Evolutionary conservation across 2,888 invertebrate species (phyloP).

Genomic region (Deilephila elpenor): DNA sequence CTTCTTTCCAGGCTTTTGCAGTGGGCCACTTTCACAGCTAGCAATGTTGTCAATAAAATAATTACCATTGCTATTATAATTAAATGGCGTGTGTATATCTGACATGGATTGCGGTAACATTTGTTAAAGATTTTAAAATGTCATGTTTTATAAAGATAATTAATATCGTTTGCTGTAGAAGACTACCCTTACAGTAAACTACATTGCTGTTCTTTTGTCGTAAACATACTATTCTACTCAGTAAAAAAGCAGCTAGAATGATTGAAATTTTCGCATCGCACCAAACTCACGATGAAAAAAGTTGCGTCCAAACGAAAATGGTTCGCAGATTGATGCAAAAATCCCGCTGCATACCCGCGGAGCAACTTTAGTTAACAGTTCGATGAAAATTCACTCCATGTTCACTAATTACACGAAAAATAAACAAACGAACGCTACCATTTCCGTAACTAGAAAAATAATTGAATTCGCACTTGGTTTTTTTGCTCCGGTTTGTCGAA

Average conservation of each 20-base stretch:
- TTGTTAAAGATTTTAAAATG: too few species aligned
- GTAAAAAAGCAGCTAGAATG: not conserved
- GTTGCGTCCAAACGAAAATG: conserved; percentile 30
- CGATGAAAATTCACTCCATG: conserved; percentile 38
- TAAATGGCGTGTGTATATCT: too few species aligned
- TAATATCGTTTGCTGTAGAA: too few species aligned
- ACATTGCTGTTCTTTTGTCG: too few species aligned
- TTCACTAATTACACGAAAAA: conserved; percentile 52
- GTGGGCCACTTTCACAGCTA: too few species aligned
- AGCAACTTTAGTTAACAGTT: conserved; percentile 31
- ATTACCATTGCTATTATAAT: too few species aligned
- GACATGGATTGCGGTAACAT: too few species aligned
- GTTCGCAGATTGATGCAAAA: conserved; percentile 9
- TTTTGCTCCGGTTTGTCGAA: not conserved
- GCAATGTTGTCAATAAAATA: too few species aligned
- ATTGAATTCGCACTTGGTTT: not conserved
- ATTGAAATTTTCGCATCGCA: conserved; percentile 6
- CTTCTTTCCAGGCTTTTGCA: too few species aligned
- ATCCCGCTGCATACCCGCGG: not conserved
- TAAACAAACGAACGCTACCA: conserved; percentile 48
- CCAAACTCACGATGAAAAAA: conserved; percentile 28
- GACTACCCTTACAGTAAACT: too few species aligned
- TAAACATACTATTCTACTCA: not conserved
- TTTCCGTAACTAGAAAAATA: conserved; percentile 30
- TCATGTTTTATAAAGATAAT: too few species aligned